Evolutionary conservation across 2,888 invertebrate species (phyloP).

Genomic region (Aleiodes alternator): DNA sequence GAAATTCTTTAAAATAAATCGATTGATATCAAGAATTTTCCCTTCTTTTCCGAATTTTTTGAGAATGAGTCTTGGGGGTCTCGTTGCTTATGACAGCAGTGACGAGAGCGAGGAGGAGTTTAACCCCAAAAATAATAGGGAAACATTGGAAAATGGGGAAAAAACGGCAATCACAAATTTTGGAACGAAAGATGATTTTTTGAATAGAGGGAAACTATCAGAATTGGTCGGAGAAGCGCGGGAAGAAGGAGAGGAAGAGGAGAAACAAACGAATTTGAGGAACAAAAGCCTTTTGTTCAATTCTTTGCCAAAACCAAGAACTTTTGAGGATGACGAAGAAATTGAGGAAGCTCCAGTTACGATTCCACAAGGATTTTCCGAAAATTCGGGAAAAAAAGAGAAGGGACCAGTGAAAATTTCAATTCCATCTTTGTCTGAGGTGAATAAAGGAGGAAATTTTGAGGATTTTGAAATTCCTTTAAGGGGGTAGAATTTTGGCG

Average conservation of each 20-base stretch:
- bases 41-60: not conserved
- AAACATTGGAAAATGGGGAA: conserved; percentile 5
- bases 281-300: conserved; percentile 58
- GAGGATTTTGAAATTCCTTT: too few relatives aligned
- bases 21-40: too few relatives aligned
- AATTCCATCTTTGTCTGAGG: conserved; percentile 82
- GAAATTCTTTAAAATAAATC: not conserved
- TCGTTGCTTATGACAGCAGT: conserved; percentile 71
- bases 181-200: not conserved
- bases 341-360: conserved; percentile 79
- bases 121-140: conserved; percentile 42
- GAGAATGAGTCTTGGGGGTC: conserved; percentile 59
- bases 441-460: conserved; percentile 63
- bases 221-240: conserved; percentile 19
- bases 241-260: not conserved
- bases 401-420: conserved; percentile 80
- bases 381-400: conserved; percentile 62
- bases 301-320: conserved; percentile 76
- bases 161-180: too few relatives aligned
- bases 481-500: too few relatives aligned
- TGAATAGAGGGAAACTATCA: conserved; percentile 33
- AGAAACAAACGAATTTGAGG: conserved; percentile 40
- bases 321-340: conserved; percentile 70
- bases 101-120: conserved; percentile 69
- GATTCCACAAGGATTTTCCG: conserved; percentile 63